Evolutionary conservation across 2,888 invertebrate genomes (phyloP).

Genomic region (Oegoconia quadripuncta): DNA sequence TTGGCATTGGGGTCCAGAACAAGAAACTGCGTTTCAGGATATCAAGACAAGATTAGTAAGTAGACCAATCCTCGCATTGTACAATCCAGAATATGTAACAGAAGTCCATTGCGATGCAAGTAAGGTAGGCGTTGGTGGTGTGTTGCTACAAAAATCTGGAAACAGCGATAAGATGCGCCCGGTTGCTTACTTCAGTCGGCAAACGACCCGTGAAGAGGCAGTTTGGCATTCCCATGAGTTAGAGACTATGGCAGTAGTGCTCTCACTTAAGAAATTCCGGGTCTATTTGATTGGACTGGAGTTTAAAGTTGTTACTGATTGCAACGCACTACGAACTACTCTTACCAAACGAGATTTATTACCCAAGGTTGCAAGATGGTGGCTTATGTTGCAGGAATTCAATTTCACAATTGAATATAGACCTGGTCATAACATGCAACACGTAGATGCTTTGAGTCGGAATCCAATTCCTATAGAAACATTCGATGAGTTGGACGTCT

Average conservation of each 20-base stretch:
- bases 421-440: conserved; percentile 5
- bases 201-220: conserved; percentile 32
- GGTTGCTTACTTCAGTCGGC: conserved; percentile 34
- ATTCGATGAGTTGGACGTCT: neutral
- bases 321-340: no score
- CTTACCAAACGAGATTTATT: conserved; percentile 13
- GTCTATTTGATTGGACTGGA: conserved; percentile 8
- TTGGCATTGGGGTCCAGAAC: conserved; percentile 10
- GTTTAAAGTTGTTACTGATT: conserved; percentile 13
- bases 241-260: conserved; percentile 12
- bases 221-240: conserved; percentile 39
- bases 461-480: conserved; percentile 1
- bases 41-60: conserved; percentile 4
- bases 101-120: conserved; percentile 16
- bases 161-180: neutral
- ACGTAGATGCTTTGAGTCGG: no score
- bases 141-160: conserved; percentile 11
- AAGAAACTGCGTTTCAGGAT: conserved; percentile 10
- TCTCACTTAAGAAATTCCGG: conserved; percentile 7
- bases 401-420: conserved; percentile 10
- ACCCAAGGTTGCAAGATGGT: conserved; percentile 28
- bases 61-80: conserved; percentile 12
- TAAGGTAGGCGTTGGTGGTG: conserved; percentile 10
- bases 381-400: conserved; percentile 13
- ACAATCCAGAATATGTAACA: conserved; percentile 9